Base-by-base conservation (phyloP, 2,888 invertebrate species). In the Morinoia aosen region DNA sequence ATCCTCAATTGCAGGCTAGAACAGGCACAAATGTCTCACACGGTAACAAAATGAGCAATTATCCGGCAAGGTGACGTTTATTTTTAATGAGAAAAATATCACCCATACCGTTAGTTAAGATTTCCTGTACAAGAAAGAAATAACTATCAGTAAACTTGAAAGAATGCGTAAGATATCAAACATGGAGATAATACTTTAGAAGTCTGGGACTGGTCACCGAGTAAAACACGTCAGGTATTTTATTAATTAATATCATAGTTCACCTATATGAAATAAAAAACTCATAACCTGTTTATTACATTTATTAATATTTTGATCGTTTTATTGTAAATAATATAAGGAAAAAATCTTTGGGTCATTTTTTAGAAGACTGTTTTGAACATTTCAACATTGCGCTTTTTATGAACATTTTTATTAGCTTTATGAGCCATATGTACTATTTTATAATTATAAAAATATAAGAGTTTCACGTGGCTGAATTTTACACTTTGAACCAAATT, bases 161-260 rank as follows among this genome's bases (percentile, higher is more conserved):
- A 48, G 48, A 93, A 93, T 93, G 56, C 57, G 93, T 56, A 57
- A 93, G 93, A 93, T 93, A 93, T 93, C 93, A 93, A 93, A 93
- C 93, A 93, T 93, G 93, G 93, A 93, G 93, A 93, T 93, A 93
- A 93, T 57, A 93, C 93, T 93, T 93, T 93, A 93, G 57, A 93
- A 93, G 93, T 57, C 93, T 93, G 57, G 4, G 90, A 93, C 33
- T 93, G 56, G 57, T 25, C 58, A 25, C 16, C 25, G 16, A 93
- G 93, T 93, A 93, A 57, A 57, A 93, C n/a, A 93, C 56, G 93
- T 57, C 93, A 40, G 39, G 90, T 48, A 90, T 40, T 25, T 10
- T 76, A 76, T 76, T 33, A 10, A 76, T 76, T 33, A 33, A 12
- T 25, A 76, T 76, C 33, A 76, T 33, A 25, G 33, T 33, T 33